Base-by-base conservation (phyloP, 2,888 invertebrate species). In the Drosophila paramelanica region DNA sequence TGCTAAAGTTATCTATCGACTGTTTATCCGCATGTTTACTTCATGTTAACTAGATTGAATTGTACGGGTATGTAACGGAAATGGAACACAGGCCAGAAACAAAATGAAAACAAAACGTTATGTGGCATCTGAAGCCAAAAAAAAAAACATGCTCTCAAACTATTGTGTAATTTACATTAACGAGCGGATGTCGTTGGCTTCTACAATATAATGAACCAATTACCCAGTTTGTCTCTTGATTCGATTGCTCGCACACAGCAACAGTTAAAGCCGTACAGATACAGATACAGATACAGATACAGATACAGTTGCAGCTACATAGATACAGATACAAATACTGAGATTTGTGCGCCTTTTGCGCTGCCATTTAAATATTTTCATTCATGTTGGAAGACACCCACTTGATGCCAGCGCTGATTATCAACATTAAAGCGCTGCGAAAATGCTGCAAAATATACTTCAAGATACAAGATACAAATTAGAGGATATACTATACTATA, bases 221-320 rank as follows among this genome's bases (percentile, higher is more conserved):
- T 82, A 86, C 88, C 87, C 87, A 88, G 82, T 88, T 88, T 88
- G 87, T 86, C 84, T 82, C 82, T 82, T 88, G 83, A 82, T 82
- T 88, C 87, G 88, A 82, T 88, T 88, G 86, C 86, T 77, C 43
- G 70, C 59, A 62, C 60, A 78, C 43, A 69, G 31, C 41, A 41
- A 45, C 42, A 58, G 31, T 23, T 50, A 47, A 50, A 33, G 31
- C 57, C 36, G n/a, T n/a, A 46, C 58, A 59, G 17, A 25, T 43
- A 39, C 47, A 72, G 13, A 38, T 42, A 58, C 41, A 71, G 31
- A 13, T 47, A 41, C 17, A 73, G 14, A 52, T 66, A 47, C 43
- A 50, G 14, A 36, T 17, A 33, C 42, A 53, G 51, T 17, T 55
- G 56, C 41, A 49, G n/a, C 38, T 25, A 43, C 42, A 50, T 11